Percentiles rank a stretch among this genome's conserved stretches.
Evolutionary conservation across 2,113 vertebrate species (phyloP).

Genomic region (Felis chaus): DNA sequence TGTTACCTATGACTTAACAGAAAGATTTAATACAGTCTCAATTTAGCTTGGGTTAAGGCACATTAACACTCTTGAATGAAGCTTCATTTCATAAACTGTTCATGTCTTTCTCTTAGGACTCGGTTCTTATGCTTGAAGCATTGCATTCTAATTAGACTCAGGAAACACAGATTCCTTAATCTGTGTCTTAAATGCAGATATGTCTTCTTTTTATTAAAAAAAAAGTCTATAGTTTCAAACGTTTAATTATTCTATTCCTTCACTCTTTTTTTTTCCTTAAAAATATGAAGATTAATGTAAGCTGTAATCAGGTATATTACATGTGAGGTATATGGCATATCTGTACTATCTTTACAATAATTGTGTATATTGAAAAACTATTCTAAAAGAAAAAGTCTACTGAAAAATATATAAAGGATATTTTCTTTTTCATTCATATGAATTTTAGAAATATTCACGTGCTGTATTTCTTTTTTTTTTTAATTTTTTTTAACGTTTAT

Average conservation of each 20-base stretch:
- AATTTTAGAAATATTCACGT: slow-evolving; percentile 31
- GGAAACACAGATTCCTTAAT: not conserved
- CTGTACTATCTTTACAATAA: slow-evolving; percentile 18
- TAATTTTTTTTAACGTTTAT: too few species aligned
- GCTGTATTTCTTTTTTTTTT: not conserved
- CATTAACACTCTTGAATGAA: not conserved
- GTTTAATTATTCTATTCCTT: slow-evolving; percentile 5
- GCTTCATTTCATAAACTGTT: not conserved
- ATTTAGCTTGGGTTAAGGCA: slow-evolving; percentile 1
- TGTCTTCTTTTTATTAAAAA: slow-evolving; percentile 8
- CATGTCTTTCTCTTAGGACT: not conserved
- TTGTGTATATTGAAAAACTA: slow-evolving; percentile 10
- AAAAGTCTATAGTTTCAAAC: not conserved
- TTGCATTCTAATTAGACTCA: slow-evolving; percentile 43
- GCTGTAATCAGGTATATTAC: not conserved
- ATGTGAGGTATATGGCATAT: not conserved
- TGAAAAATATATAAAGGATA: not conserved
- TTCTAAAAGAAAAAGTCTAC: not conserved
- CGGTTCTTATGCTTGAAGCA: not conserved
- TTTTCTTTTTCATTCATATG: slow-evolving; percentile 19
- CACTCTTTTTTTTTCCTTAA: not conserved
- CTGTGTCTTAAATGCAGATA: not conserved
- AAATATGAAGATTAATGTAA: not conserved
- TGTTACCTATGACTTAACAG: not conserved
- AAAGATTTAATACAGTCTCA: not conserved